Base-by-base conservation (phyloP, 2,113 vertebrate genomes). In the Eublepharis macularius region DNA sequence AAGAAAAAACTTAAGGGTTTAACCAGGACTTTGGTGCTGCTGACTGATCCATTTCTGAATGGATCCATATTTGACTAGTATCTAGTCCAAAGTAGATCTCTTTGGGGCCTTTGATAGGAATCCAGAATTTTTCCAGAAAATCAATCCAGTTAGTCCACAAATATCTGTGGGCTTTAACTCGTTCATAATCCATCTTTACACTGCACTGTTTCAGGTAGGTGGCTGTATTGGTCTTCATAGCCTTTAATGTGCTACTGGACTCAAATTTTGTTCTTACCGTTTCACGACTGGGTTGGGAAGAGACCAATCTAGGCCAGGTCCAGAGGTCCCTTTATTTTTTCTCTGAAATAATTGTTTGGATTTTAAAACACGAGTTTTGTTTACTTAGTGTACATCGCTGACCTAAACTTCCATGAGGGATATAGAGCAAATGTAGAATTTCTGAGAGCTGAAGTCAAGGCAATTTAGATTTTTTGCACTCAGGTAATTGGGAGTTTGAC, bases 401-500 rank as follows among this genome's bases (percentile, higher is more conserved):
- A 80, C 57, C 68, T 34, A 47, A 32, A 29, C 45, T 69, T 72
- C 24, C 45, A 60, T 16, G 39, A 57, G 77, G 68, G 8, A 36
- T 74, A 13, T 21, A 60, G 45, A 49, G 77, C 43, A 45, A 10
- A 43, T 65, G 63, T 73, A 73, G 63, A 34, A 32, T 73, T 73
- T 45, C 19, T 21, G 29, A 47, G 6, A 57, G 63, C 51, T 19
- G 26, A 72, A 39, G 39, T 73, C 73, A 54, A 86, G 34, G 84
- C 77, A 80, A 86, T 86, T 86, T 86, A 77, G 77, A 80, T 80
- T 80, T 86, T 49, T 69, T 74, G 41, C 69, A 47, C 49, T 74
- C 45, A 49, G 54, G 69, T 86, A 86, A 80, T 80, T 80, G 77
- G 60, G 43, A 74, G 39, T 29, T 63, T 8, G 29, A 63, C 69